Base-by-base conservation (phyloP, 2,797 vertebrate species). In the Tamandua tetradactyla region DNA sequence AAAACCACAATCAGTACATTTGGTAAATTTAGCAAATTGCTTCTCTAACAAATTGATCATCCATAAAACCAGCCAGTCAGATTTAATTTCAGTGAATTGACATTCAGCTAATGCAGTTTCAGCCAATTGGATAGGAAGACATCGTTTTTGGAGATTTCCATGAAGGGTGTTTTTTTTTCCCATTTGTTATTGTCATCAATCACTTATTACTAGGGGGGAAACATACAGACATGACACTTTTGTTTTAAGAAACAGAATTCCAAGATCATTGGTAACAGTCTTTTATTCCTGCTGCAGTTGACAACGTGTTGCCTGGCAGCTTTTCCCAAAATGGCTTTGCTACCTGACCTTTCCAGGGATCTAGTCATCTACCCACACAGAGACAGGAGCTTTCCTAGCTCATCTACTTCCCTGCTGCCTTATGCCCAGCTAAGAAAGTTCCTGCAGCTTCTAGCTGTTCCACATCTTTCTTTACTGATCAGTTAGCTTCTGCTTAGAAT, bases 21-120 rank as follows among this genome's bases (percentile, higher is more conserved):
- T 87, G 79, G 86, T 85, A 69, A 88, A 82, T 55, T 35, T 61
- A 81, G 71, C 75, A 89, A 91, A 85, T 61, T 9, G 59, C 87
- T 75, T 83, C 81, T 79, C 59, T 69, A 83, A 89, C 91, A 85
- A 78, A 76, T n/a, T 3, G 40, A 72, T 68, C 66, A 7, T n/a
- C 44, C n/a, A 5, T 79, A 35, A 47, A 44, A 44, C 64, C 42
- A 88, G 68, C 79, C 85, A 13, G 42, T 23, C 89, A 42, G 62
- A 62, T 49, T 85, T 52, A 4, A 49, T 92, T 59, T 76, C 72
- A 61, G 0, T 18, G 49, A 84, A 17, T 2, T 44, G 76, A 9
- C 72, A 82, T 89, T 69, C 17, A n/a, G 2, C 52, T 32, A 9
- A 42, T 23, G 32, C 0, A 1, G 4, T 72, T 72, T 32, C 57